Base-by-base conservation (phyloP, 2,888 invertebrate species). In the Drosophila pseudotalamancana region DNA sequence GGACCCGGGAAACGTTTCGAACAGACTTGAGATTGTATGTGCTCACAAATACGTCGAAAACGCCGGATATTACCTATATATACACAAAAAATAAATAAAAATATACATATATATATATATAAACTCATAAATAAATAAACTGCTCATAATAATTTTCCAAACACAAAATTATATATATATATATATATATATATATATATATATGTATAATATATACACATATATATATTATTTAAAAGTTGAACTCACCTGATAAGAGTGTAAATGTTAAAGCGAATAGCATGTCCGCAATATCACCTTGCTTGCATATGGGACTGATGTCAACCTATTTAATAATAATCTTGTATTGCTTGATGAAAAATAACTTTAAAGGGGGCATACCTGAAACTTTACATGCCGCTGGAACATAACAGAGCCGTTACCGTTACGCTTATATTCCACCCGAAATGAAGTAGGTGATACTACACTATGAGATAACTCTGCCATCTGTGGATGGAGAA, bases 401-500 rank as follows among this genome's bases (percentile, higher is more conserved):
- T 98, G 98, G 91, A 99, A 98, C 97, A 99, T 97, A 66, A 97
- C 97, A 18, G 98, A 97, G 53, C 97, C 98, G 73, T 98, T 97
- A 39, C 97, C 96, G 16, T 97, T 98, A 45, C 99, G 93, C 90
- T 98, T 97, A 92, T 99, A 99, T 91, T 99, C 99, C 60, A 99
- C 99, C 53, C 98, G 94, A 92, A 99, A 99, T 31, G 98, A 98
- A 94, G 98, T 98, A 45, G 99, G 98, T 70, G 98, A 98, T 25
- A 98, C 95, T n/a, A 99, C 99, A 89, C 97, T 99, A 92, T 99
- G 99, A 42, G 97, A 97, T 86, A 98, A 91, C 92, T 98, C 98
- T 12, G 98, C 96, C 94, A 98, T 98, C 98, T 98, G 92, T 14
- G 6, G 14, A 8, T 3, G 6, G 29, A 18, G 14, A 9, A 19